Base-by-base conservation (phyloP, 2,797 vertebrate species). In the Chlorospingus semifuscus region DNA sequence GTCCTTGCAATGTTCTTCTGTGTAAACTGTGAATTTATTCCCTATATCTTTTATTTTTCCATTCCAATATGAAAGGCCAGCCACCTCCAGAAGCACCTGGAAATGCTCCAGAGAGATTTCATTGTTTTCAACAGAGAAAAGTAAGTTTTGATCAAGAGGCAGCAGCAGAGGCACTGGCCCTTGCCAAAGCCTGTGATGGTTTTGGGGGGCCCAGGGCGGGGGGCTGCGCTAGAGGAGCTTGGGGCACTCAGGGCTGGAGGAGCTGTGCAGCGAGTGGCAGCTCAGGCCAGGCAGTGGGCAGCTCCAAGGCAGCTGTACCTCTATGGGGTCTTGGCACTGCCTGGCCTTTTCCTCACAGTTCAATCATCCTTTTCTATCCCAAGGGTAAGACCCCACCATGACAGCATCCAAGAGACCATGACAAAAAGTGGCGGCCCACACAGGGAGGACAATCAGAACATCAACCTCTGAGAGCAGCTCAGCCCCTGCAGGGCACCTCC, bases 91-190 rank as follows among this genome's bases (percentile, higher is more conserved):
- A 98, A 99, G 94, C 98, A 99, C 66, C 95, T 99, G 87, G 99
- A 99, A 47, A 98, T 98, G 30, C 98, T 99, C 83, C 98, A 99
- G 90, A 99, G 98, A 94, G 99, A 99, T 95, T 99, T 99, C 97
- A 98, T 99, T 53, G 97, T 99, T 97, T 99, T 99, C 98, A 99
- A 99, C 98, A 98, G 99, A 98, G 99, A 99, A 97, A 99, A 98
- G 99, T 99, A 98, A 98, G 98, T 97, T 32, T 32, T 39, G 61
- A 52, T 53, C 14, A 75, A 64, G 69, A 36, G 46, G 65, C 52
- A 26, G 23, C 8, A 5, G 39, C 34, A 57, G 47, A 63, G 27
- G 29, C 18, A 15, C 53, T 72, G 37, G 9, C 16, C 22, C 19
- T 42, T 44, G 49, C 11, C 46, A 85, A 34, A 47, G 59, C 49